Base-by-base conservation (phyloP, 1,140 invertebrate genomes). In the Rhyzopertha dominica region DNA sequence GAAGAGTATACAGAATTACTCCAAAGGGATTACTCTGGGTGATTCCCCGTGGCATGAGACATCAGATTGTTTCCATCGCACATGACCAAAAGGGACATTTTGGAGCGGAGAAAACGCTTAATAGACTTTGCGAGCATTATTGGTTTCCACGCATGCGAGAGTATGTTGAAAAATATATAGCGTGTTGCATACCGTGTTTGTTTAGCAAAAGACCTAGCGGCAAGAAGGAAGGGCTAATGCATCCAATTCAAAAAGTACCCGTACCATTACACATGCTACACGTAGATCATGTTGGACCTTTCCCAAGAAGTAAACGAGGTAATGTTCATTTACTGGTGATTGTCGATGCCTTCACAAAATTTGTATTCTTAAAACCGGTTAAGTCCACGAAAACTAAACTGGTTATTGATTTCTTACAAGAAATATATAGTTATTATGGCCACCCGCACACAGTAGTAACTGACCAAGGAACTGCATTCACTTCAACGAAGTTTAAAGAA, bases 51-150 rank as follows among this genome's bases (percentile, higher is more conserved):
- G 56, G 54, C 4, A 46, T 57, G 5, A 37, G 61, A 9, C 55
- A 50, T 28, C 52, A 63, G 13, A 43, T 66, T 10, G 37, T 64
- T 18, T 43, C 56, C 30, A 37, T 40, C 26, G 56, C 54, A 32
- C 63, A 68, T 40, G 63, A 66, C 20, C 53, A 62, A 23, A 39
- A 59, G 4, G 61, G 62, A 2, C 62, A 67, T 34, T 66, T 54
- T 30, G 58, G 51, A 0, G 47, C 58, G 10, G 59, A 63, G 5
- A 65, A 62, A 44, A 65, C 56, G 1, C 24, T 63, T 5, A 10
- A 54, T 18, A 52, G 54, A 4, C 40, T 66, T 4, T 43, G 35
- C 5, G 40, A 56, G 28, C 28, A 42, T 3, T 63, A 57, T 26
- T 70, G 59, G 65, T 68, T 67, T 19, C 53, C 55, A 0, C 54